phyloP scores from a whole-genome alignment of 2,888 invertebrate genomes.

The Noctuana brunneofusca region DNA sequence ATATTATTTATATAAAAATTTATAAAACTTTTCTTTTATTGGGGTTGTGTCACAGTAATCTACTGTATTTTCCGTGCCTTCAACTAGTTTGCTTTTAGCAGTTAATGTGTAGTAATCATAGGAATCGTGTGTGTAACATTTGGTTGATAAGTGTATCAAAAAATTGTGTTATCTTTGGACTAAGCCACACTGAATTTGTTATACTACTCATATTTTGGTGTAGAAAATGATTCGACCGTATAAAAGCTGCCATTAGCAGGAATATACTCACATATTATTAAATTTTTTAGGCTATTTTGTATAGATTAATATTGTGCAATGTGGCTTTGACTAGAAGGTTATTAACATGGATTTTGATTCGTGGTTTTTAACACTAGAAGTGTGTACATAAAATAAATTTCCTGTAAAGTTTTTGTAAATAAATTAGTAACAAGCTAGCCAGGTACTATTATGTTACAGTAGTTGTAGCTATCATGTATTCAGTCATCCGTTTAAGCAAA shows the following conservation, averaged over 20 bases:
- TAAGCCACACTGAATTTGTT: conserved; percentile 4
- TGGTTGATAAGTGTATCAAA: conserved; percentile 33
- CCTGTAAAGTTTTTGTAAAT: conserved; percentile 66
- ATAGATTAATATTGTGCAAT: conserved; percentile 56
- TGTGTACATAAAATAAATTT: conserved; percentile 68
- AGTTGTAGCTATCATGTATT: conserved; percentile 52
- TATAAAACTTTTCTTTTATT: conserved; percentile 48
- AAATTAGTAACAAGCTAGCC: conserved; percentile 46
- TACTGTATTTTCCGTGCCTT: conserved; percentile 73
- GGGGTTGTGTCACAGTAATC: conserved; percentile 65
- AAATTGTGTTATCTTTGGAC: neutral
- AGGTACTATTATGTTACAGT: conserved; percentile 57
- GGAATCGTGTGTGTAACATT: conserved; percentile 47
- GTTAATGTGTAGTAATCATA: conserved; percentile 56
- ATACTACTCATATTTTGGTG: conserved; percentile 14
- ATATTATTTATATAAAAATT: conserved; percentile 25
- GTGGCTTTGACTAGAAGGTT: conserved; percentile 60
- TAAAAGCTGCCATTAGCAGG: conserved; percentile 24
- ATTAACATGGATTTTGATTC: conserved; percentile 36
- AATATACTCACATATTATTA: conserved; percentile 60
- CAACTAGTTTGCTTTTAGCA: conserved; percentile 64
- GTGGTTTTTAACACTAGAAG: conserved; percentile 60
- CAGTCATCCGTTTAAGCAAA: conserved; percentile 44
- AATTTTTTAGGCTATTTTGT: conserved; percentile 51
- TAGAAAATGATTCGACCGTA: neutral